Percentiles rank a stretch among this genome's conserved stretches.
Conservation (phyloP, 2,113 vertebrate species). For the Cyanocitta stelleri region DNA sequence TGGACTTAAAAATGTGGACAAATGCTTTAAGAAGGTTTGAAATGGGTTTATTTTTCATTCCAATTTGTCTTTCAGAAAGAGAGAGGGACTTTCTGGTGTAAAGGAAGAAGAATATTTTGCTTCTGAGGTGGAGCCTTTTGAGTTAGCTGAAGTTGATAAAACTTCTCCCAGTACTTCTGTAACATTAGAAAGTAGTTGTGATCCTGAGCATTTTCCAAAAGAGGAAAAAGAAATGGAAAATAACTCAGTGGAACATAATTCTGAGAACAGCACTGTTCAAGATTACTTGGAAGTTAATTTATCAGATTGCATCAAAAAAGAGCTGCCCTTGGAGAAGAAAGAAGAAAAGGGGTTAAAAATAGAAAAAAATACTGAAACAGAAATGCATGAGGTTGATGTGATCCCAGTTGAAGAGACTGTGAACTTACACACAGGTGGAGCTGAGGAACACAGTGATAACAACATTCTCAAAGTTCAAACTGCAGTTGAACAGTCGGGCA, state of each 20-base stretch:
- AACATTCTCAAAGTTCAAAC: neutral
- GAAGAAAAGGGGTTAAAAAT: constrained; percentile 7
- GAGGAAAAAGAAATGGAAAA: constrained; percentile 20
- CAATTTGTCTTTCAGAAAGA: constrained; percentile 59
- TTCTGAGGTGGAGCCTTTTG: neutral
- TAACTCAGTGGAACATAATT: neutral
- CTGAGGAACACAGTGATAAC: neutral
- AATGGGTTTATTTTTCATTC: neutral
- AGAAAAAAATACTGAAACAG: neutral
- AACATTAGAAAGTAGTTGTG: neutral
- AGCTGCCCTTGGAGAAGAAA: neutral
- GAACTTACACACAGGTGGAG: neutral
- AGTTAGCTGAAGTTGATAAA: constrained; percentile 45
- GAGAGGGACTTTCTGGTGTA: constrained; percentile 10
- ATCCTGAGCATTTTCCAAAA: constrained; percentile 19
- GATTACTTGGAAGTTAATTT: neutral
- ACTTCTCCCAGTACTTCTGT: neutral
- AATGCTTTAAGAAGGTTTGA: neutral
- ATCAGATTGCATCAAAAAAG: constrained; percentile 21
- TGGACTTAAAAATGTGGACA: neutral
- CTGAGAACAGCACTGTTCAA: neutral
- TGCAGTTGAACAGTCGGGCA: neutral
- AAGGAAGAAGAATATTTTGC: constrained; percentile 33
- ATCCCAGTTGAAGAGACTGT: neutral
- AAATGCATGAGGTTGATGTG: neutral